Evolutionary conservation across 2,113 vertebrate genomes (phyloP), one percentile per base, ranked within the genome.

Genomic region (Hoplias malabaricus): DNA sequence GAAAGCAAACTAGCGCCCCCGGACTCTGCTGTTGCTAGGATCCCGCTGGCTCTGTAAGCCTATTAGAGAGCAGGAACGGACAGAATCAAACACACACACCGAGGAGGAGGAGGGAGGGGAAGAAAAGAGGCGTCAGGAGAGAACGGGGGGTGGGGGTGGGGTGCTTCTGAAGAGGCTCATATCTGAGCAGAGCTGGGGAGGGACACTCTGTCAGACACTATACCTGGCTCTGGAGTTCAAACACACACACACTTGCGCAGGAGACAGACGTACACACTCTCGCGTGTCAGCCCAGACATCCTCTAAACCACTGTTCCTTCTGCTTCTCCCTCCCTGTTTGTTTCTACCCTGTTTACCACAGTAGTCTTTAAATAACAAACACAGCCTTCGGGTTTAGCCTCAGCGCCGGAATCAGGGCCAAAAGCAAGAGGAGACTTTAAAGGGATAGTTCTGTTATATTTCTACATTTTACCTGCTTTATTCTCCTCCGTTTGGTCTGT

Each of bases 11-110:
- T 33, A 66, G 66, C 66, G 73, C 82, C 86, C 83, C 82, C 75
- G 61, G 83, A 87, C 59, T 59, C 84, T 76, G 81, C 83, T 40
- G 87, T 92, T 88, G 89, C 88, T 88, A 83, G 73, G 88, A 83
- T 77, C 83, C 83, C 68, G n/a, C 80, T 38, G 62, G 72, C 59
- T 38, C 16, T 77, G 85, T 83, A 81, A 87, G 87, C 91, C 87
- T 87, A 85, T 88, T 86, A 84, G 42, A 81, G 73, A 56, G 80
- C 80, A 80, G 88, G 83, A 53, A 80, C 81, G 79, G 68, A 68
- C 77, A 73, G 71, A 34, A 77, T 66, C 43, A 71, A 36, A 50
- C 78, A 78, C 66, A 74, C 25, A 61, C 31, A 73, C 29, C 19
- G 54, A 16, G 83, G 7, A 36, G 67, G 80, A 23, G 10, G 48